Evolutionary conservation across 1,140 invertebrate species (phyloP), one percentile per base, ranked within the genome.

Genomic region (Camponotus vicinus): DNA sequence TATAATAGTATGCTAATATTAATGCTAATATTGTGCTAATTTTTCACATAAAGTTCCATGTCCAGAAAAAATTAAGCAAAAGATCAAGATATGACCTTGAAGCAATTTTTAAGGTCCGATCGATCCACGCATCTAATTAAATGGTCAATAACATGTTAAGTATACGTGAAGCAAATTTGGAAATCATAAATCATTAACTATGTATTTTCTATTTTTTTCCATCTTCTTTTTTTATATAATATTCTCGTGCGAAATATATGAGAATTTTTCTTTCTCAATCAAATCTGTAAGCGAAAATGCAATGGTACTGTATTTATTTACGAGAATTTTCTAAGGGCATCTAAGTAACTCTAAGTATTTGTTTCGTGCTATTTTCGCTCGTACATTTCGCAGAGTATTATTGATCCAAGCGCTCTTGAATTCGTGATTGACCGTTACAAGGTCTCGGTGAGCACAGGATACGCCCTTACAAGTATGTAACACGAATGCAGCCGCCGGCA

Each of bases 391-490:
- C n/a, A 61, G 34, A 27, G n/a, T 83, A 70, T 83, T 49, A 75
- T 73, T 73, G 79, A 73, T n/a, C 69, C 55, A 37, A 61, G 55
- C 49, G 49, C 42, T 83, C 69, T 73, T 73, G 69, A 79, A 91
- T 89, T 79, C 82, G 85, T 91, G 89, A 88, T 86, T 78, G 80
- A 91, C 90, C 90, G 89, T 91, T 91, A 90, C 89, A 91, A 91
- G 89, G 87, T 82, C 89, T 86, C 59, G 85, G 70, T 88, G 61
- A 78, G 49, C 82, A 79, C 45, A 89, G 80, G 78, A 49, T 89
- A 64, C 70, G 87, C 85, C 69, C 76, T 90, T 91, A 89, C 80
- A 85, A 89, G 85, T 91, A 89, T 76, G 79, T 86, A 88, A 82
- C 75, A 80, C 79, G 82, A 84, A 90, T 78, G 83, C 86, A 88